Evolutionary conservation across 53 echinoderm and acorn worm species (phyloP), one percentile per base, ranked within the genome.

Genomic region (Temnopleurus reevesii): DNA sequence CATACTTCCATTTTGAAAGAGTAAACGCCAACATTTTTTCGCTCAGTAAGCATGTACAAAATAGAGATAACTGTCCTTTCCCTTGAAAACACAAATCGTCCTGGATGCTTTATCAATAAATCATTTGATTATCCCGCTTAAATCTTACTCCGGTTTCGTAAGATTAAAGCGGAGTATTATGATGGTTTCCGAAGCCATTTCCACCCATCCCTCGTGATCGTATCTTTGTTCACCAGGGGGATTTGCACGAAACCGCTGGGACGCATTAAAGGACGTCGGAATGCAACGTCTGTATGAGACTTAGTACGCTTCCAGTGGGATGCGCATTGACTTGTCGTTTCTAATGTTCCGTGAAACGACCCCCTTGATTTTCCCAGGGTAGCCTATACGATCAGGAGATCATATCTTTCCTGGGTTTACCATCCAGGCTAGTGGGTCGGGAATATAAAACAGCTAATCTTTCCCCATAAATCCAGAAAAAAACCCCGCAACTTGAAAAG

Each of bases 151-250:
- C 18, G 33, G 63, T 6, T n/a, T n/a, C 3, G 12, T 4, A 71
- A 38, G 41, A 41, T 38, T 41, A 41, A 19, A 41, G 71, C 71
- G 41, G n/a, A 38, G 71, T 38, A 23, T 8, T 9, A 43, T n/a
- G 71, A 41, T 41, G 41, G 9, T 21, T 41, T 23, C 36, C 15
- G 0, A 21, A 41, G 41, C 4, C 26, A 71, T 21, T 41, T 71
- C 31, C 33, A 8, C 12, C 12, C 1, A 19, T 71, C 41, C 71
- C 71, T 21, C n/a, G 7, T 7, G 71, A 41, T 71, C 38, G 28
- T 71, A 21, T 71, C 36, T 71, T 71, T 71, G 71, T 71, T 71
- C 71, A 23, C 41, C n/a, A n/a, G n/a, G n/a, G n/a, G n/a, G n/a
- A n/a, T n/a, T n/a, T n/a, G n/a, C n/a, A n/a, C n/a, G n/a, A n/a